Evolutionary conservation across 1,140 invertebrate genomes (phyloP).

Genomic region (Amyelois transitella): DNA sequence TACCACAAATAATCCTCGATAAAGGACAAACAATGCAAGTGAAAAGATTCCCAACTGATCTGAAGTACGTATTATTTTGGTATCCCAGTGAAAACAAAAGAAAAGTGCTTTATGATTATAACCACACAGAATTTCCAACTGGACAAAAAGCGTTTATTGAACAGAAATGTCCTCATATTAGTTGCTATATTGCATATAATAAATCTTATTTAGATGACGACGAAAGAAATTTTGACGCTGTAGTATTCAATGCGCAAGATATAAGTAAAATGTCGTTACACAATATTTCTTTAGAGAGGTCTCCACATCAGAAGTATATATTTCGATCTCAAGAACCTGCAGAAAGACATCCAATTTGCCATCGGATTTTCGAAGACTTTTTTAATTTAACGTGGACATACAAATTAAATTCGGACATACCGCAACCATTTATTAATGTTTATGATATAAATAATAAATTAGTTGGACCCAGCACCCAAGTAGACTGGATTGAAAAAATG

Average conservation of each 20-base stretch:
- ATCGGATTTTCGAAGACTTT: constrained; percentile 42
- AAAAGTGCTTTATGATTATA: constrained; percentile 3
- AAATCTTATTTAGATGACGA: constrained; percentile 27
- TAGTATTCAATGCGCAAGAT: constrained; percentile 40
- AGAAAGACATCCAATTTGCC: constrained; percentile 36
- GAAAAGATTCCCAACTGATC: constrained; percentile 31
- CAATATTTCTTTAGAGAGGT: constrained; percentile 31
- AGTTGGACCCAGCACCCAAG: constrained; percentile 38
- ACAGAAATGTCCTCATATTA: constrained; percentile 46
- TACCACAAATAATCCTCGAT: constrained; percentile 19
- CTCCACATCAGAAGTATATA: constrained; percentile 45
- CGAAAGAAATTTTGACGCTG: constrained; percentile 42
- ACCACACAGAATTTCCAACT: constrained; percentile 3
- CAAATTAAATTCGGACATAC: constrained; percentile 50
- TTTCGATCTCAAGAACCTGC: constrained; percentile 44
- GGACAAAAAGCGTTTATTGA: constrained; percentile 47
- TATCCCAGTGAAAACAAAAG: constrained; percentile 14
- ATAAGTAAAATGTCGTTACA: constrained; percentile 20
- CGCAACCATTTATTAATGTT: constrained; percentile 48
- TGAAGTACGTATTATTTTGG: constrained; percentile 57
- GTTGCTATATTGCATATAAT: constrained; percentile 51
- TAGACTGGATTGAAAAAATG: constrained; percentile 39
- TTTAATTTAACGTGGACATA: constrained; percentile 62
- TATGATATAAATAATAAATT: constrained; percentile 29
- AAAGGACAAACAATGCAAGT: constrained; percentile 3